Conservation (phyloP, 2,797 vertebrate species). For the Gobio occitaniae region DNA sequence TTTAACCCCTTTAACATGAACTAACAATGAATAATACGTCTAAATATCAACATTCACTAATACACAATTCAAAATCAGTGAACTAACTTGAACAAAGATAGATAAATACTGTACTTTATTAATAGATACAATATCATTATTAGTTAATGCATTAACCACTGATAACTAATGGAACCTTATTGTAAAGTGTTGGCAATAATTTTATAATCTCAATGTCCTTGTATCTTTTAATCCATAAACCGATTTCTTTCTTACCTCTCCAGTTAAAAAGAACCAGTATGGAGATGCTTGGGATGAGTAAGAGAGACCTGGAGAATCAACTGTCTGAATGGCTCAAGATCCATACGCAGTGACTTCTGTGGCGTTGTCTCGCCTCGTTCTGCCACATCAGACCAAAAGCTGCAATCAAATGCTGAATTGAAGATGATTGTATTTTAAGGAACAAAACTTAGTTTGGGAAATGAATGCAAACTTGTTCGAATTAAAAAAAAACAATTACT, state of each 20-base stretch:
- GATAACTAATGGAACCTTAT: not conserved
- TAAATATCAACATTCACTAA: too few relatives aligned
- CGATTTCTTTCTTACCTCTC: conserved; percentile 52
- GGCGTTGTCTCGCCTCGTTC: not conserved
- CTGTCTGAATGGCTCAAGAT: not conserved
- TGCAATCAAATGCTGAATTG: not conserved
- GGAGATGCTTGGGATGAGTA: conserved; percentile 87
- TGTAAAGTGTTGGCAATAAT: not conserved
- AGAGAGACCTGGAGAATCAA: not conserved
- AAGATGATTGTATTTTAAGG: conserved; percentile 30
- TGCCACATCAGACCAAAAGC: not conserved
- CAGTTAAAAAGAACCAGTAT: conserved; percentile 87
- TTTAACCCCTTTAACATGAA: not conserved
- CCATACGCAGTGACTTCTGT: not conserved
- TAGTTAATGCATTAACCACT: not conserved
- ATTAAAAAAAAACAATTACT: not conserved
- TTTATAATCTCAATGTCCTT: not conserved
- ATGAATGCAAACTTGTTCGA: not conserved
- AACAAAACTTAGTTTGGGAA: not conserved
- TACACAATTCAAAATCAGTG: too few relatives aligned
- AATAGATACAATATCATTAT: not conserved
- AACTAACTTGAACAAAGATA: not conserved
- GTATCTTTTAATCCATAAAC: not conserved
- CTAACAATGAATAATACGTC: not conserved
- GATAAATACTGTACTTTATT: not conserved